Conservation (phyloP, 2,113 vertebrate species). For the Hydrolagus affinis region DNA sequence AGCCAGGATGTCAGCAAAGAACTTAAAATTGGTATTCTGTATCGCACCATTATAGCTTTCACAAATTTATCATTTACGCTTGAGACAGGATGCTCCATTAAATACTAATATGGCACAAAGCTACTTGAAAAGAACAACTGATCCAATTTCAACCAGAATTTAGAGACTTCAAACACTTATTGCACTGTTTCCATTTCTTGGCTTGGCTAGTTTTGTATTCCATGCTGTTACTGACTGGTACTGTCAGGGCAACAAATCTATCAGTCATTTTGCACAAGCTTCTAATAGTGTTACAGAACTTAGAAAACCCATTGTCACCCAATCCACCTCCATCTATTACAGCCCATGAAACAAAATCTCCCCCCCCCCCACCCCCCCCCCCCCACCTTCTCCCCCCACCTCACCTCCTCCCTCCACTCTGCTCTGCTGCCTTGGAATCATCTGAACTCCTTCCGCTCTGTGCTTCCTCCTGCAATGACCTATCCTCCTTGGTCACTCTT, state of each 20-base stretch:
- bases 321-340: no score
- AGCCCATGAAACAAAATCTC: no score
- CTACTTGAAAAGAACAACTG: neutral
- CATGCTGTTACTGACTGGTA: neutral
- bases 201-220: neutral
- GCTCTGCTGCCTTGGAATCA: neutral
- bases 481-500: no score
- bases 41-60: neutral
- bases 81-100: neutral
- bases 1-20: neutral
- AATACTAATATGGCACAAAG: slow-evolving; percentile 4
- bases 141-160: neutral
- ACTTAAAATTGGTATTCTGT: no score
- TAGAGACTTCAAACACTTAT: neutral
- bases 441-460: neutral
- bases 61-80: neutral
- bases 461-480: no score
- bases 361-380: neutral
- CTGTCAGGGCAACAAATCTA: neutral
- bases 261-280: neutral
- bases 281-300: neutral
- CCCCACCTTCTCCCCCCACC: neutral
- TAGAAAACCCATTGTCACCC: no score
- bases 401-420: neutral
- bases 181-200: neutral